Evolutionary conservation across 2,113 vertebrate genomes (phyloP), one percentile per base, ranked within the genome.

Genomic region (Malurus alboscapulatus): DNA sequence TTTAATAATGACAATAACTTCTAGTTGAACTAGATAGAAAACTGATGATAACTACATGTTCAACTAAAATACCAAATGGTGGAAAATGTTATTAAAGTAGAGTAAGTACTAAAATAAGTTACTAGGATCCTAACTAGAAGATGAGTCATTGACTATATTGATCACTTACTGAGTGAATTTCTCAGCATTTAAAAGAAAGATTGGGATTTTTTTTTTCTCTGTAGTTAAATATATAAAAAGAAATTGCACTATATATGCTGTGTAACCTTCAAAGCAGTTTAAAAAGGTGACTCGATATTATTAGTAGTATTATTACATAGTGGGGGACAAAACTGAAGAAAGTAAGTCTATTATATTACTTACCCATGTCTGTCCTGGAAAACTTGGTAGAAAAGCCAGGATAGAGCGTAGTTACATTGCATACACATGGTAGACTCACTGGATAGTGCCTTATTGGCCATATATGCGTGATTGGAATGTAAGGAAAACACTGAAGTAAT

Each of bases 281-380:
- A 30, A 45, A 58, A 47, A 32, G 11, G 7, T 63, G n/a, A 22
- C 40, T 38, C 61, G 30, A 9, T 47, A 16, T 75, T 50, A 53
- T 38, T 44, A n/a, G 38, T 38, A 38, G 38, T 38, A 38, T 38
- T 27, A 7, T 87, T 1, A 0, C 2, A 1, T 63, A 59, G 14
- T 9, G 53, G 17, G 12, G 29, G 44, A 44, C 4, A 12, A 87
- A 87, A 62, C 30, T 44, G 20, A 82, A 69, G 74, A 59, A 89
- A 72, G 14, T 51, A 63, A n/a, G 47, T 17, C 8, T 38, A 2
- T 66, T 67, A 1, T 16, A 19, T 45, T 81, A 34, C 38, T 84
- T 92, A 54, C 3, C 26, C 17, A 61, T 38, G 25, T 40, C 7
- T 82, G 15, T 19, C 29, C 26, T 57, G 25, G 34, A 72, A 91